Evolutionary conservation across 2,113 vertebrate genomes (phyloP), one percentile per base, ranked within the genome.

Genomic region (Holacanthus passer): DNA sequence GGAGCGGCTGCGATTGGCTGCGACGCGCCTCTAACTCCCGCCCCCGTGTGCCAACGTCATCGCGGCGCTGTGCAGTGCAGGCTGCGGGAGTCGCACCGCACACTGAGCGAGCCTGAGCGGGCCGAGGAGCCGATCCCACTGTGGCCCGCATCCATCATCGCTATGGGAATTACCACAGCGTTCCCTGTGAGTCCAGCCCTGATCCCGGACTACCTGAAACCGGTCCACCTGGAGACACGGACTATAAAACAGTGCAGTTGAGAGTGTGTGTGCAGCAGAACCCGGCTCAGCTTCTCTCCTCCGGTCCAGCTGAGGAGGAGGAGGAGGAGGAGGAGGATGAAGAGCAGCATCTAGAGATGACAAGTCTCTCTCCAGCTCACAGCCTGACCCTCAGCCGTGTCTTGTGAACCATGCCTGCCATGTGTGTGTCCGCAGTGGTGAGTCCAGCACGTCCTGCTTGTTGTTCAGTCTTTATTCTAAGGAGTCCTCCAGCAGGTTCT

Each of bases 151-250:
- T 87, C 85, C 83, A 45, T 89, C 91, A 93, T 72, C 90, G 93
- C 91, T 63, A 96, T 96, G 95, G 94, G 87, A 93, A 86, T 90
- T 79, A 91, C 50, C 58, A 43, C 71, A 53, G 75, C 86, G 58
- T 73, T 58, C 68, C 73, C 67, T 62, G 62, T 56, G 73, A 90
- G 88, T 71, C 86, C 52, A 80, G 85, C 81, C 76, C 94, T 84
- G 59, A 63, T 73, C 78, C 80, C 87, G n/a, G 56, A 80, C 67
- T 74, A 75, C 69, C 82, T 83, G 58, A 87, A 86, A 37, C 86
- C 85, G 65, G 78, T 83, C 41, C 90, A 81, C 79, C 85, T 73
- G 88, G 84, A 80, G 73, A 84, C 87, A 69, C 79, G 82, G 84
- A 93, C 90, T 89, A 88, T 85, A 88, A 91, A 86, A 50, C 87